Percentiles rank a stretch among this genome's conserved stretches.
Conservation (phyloP, 2,888 invertebrate genomes). For the Matsumyia berberina region DNA sequence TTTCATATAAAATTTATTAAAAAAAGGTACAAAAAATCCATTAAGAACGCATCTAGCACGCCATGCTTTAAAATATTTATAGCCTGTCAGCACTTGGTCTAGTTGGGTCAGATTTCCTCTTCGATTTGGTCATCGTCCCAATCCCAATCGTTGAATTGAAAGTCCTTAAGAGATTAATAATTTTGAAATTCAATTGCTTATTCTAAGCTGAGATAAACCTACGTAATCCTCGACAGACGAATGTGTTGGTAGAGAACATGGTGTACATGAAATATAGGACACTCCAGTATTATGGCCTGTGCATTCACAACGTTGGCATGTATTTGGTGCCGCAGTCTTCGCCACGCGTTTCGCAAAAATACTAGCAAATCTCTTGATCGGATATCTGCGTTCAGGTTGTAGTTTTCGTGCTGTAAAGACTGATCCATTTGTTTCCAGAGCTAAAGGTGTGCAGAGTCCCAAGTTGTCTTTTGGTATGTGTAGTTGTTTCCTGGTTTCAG, state of each 20-base stretch:
- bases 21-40: slow-evolving; percentile 69
- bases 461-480: slow-evolving; percentile 90
- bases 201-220: slow-evolving; percentile 72
- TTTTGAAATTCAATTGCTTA: neutral
- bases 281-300: slow-evolving; percentile 88
- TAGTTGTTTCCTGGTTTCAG: slow-evolving; percentile 89
- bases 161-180: slow-evolving; percentile 78
- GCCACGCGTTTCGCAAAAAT: slow-evolving; percentile 89
- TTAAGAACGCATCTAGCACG: slow-evolving; percentile 20
- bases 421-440: slow-evolving; percentile 92
- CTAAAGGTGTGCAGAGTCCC: slow-evolving; percentile 92
- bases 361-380: slow-evolving; percentile 87
- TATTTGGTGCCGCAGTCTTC: slow-evolving; percentile 86
- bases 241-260: slow-evolving; percentile 84
- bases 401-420: slow-evolving; percentile 88
- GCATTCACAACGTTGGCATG: slow-evolving; percentile 89
- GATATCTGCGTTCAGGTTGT: slow-evolving; percentile 85
- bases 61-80: slow-evolving; percentile 17
- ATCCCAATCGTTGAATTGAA: slow-evolving; percentile 81
- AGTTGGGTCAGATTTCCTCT: slow-evolving; percentile 76
- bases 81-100: slow-evolving; percentile 13
- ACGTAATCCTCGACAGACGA: slow-evolving; percentile 81
- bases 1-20: slow-evolving; percentile 44
- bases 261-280: slow-evolving; percentile 88
- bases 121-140: slow-evolving; percentile 80